Conservation (phyloP, 2,113 vertebrate genomes). For the Equus quagga region DNA sequence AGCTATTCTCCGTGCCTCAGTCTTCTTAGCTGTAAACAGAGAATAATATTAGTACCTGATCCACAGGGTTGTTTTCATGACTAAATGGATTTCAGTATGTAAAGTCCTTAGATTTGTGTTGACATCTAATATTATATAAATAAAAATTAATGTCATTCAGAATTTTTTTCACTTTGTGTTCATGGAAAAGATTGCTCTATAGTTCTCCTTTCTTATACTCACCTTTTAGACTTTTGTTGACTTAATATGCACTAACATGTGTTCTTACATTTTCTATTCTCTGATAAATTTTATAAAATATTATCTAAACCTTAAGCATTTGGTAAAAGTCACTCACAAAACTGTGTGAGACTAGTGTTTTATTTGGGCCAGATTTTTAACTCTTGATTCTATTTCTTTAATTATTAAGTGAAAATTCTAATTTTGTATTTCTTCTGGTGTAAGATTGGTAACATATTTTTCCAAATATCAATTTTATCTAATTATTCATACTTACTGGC, state of each 20-base stretch:
- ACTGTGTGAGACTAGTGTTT: neutral
- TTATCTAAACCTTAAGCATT: neutral
- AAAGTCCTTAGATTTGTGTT: neutral
- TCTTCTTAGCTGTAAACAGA: neutral
- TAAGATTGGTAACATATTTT: neutral
- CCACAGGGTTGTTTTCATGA: neutral
- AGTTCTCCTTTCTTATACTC: constrained; percentile 29
- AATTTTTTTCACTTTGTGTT: neutral
- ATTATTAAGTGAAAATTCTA: neutral
- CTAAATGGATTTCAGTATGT: neutral
- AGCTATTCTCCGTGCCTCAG: neutral
- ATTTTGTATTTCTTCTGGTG: neutral
- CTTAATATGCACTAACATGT: neutral
- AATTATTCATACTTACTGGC: neutral
- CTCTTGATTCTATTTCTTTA: neutral
- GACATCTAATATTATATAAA: neutral
- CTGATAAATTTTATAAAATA: constrained; percentile 12
- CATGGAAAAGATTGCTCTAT: neutral
- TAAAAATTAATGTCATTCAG: neutral
- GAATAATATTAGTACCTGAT: neutral
- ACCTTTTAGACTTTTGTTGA: neutral
- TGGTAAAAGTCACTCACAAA: neutral
- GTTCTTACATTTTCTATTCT: neutral
- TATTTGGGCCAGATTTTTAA: constrained; percentile 25
- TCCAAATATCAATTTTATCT: neutral